Base-by-base conservation (phyloP, 2,113 vertebrate species). In the Lepisosteus osseus region DNA sequence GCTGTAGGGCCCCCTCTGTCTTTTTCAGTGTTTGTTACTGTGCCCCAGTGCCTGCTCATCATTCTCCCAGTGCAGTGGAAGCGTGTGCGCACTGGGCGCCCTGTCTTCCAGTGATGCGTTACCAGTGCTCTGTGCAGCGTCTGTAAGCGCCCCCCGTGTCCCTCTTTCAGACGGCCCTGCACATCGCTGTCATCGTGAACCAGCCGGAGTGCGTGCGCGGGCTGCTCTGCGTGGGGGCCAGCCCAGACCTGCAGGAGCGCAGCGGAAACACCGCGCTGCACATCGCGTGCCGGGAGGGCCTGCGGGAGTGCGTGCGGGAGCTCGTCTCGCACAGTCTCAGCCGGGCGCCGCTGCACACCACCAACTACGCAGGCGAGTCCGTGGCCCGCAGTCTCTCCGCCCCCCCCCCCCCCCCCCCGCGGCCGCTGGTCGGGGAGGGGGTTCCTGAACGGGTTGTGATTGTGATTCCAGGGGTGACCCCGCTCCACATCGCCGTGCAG, bases 211-310 rank as follows among this genome's bases (percentile, higher is more conserved):
- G 84, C 0, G 86, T 90, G 54, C 70, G 76, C 72, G 89, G 86
- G 7, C 70, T 94, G 45, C 81, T 89, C 0, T 74, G 63, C 0
- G 91, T 88, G 0, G 92, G 91, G 0, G 88, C 91, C 0, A 74
- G 77, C 6, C 54, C 86, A 5, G 67, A 79, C 0, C 56, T 90
- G 57, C 86, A 86, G 0, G 92, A 94, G 72, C 78, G 86, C 3
- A 83, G 85, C 0, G 92, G 92, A 13, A 90, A 93, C 83, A 92
- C 90, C 0, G 85, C 92, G 0, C 78, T 93, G 77, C 92, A 94
- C 75, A 76, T 94, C 57, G 90, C 92, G 0, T 92, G 92, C 47
- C 83, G 90, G 0, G 81, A 86, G 14, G 83, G 77, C 15, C 81
- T 84, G 0, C 69, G 70, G 0, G 79, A 74, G 13, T 92, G 91